A percentile compares a stretch with the other conserved stretches of the same genome.
Conservation (phyloP, 92 coral and sea anemone species). For the Heliopora coerulea region DNA sequence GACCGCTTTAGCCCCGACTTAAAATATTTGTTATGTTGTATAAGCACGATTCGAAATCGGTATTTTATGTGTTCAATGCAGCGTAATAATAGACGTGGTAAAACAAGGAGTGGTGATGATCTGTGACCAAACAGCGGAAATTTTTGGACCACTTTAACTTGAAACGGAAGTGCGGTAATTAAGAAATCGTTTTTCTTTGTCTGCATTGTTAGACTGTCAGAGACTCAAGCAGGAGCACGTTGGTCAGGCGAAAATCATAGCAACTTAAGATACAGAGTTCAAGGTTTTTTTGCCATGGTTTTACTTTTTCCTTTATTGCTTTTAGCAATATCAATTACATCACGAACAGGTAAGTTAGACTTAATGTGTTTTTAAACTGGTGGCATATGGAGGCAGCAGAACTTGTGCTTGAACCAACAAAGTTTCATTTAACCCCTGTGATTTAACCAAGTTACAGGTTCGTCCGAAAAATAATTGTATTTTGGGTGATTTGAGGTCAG, state of each 20-base stretch:
- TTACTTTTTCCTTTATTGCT: not conserved
- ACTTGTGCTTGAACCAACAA: too few relatives aligned
- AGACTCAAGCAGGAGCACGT: not conserved
- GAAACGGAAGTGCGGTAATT: slow-evolving; percentile 20
- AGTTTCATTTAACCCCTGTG: too few relatives aligned
- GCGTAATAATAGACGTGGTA: not conserved
- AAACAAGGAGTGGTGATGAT: not conserved
- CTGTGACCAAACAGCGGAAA: not conserved
- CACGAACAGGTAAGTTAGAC: slow-evolving; percentile 6
- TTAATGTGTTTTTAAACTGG: not conserved
- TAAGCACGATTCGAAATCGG: too few relatives aligned
- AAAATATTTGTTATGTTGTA: too few relatives aligned
- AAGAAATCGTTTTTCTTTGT: slow-evolving; percentile 22
- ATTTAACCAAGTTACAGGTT: too few relatives aligned
- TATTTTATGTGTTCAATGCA: too few relatives aligned
- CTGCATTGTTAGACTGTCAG: not conserved
- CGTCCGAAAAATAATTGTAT: too few relatives aligned
- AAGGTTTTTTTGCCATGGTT: not conserved
- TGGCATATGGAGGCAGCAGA: too few relatives aligned
- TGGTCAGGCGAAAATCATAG: too few relatives aligned
- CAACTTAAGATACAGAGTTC: too few relatives aligned
- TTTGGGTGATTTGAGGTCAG: too few relatives aligned
- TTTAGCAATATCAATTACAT: not conserved
- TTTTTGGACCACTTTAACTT: not conserved
- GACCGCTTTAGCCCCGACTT: too few relatives aligned